These are phyloP conservation scores for Apodemus agrarius DNA, from an alignment of 2,797 vertebrate species.

Conservation along the genomic window DNA sequence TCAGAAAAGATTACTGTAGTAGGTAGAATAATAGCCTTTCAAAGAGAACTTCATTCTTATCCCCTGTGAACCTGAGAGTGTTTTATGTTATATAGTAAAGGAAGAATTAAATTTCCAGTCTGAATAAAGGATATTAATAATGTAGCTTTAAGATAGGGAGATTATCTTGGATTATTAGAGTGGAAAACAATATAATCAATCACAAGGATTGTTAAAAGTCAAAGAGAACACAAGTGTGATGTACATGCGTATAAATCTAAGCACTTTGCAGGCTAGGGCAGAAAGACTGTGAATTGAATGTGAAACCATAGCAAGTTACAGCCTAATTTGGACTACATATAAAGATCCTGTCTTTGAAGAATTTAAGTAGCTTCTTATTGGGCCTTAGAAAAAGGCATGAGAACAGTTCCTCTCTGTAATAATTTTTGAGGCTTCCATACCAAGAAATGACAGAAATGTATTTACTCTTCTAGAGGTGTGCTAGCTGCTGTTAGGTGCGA, in stretches of 20 bases:
- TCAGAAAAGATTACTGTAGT: constrained; percentile 22
- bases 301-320: neutral
- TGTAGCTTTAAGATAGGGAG: neutral
- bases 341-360: neutral
- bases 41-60: constrained; percentile 38
- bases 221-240: neutral
- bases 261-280: neutral
- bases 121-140: constrained; percentile 31
- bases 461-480: neutral
- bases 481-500: neutral
- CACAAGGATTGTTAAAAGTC: constrained; percentile 32
- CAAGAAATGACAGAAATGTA: neutral
- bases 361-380: neutral
- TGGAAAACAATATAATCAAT: constrained; percentile 8
- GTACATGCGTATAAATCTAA: neutral
- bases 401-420: neutral
- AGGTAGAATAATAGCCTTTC: neutral
- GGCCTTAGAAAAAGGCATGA: neutral
- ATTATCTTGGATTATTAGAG: constrained; percentile 39
- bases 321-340: neutral
- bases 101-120: neutral
- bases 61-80: neutral
- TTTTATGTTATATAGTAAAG: constrained; percentile 43
- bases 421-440: neutral
- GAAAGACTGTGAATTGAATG: neutral